These are phyloP conservation scores for Eupithecia abbreviata DNA, from an alignment of 2,888 invertebrate genomes.

Conservation along the genomic window DNA sequence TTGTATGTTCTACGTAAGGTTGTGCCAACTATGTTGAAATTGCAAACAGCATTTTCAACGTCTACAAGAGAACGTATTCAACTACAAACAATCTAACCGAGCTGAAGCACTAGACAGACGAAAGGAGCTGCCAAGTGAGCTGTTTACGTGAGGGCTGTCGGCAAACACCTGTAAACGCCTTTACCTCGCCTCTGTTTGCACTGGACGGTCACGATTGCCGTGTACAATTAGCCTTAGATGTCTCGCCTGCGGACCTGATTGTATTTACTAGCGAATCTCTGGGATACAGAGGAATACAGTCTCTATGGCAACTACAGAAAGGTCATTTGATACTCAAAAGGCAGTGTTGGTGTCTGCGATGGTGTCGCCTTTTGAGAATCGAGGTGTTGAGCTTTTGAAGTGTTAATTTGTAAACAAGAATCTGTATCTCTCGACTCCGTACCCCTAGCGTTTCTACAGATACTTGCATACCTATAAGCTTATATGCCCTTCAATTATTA, in stretches of 20 bases:
- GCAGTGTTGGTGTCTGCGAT: slow-evolving; percentile 44
- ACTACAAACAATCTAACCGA: slow-evolving; percentile 40
- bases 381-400: slow-evolving; percentile 51
- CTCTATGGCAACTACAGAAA: slow-evolving; percentile 32
- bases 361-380: slow-evolving; percentile 60
- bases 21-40: neutral
- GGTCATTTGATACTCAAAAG: slow-evolving; percentile 9
- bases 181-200: slow-evolving; percentile 69
- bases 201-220: slow-evolving; percentile 73
- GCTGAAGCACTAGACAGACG: slow-evolving; percentile 42
- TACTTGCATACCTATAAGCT: neutral
- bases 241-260: slow-evolving; percentile 63
- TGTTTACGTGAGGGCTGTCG: slow-evolving; percentile 80
- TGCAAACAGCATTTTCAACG: slow-evolving; percentile 6
- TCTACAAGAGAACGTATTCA: slow-evolving; percentile 11
- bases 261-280: slow-evolving; percentile 42
- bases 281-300: slow-evolving; percentile 25
- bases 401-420: slow-evolving; percentile 51
- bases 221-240: slow-evolving; percentile 77
- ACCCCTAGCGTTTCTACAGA: neutral
- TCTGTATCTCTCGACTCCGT: slow-evolving; percentile 28
- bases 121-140: slow-evolving; percentile 67
- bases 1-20: neutral
- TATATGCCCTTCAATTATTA: slow-evolving; percentile 24
- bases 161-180: slow-evolving; percentile 77